A percentile compares a stretch with the other conserved stretches of the same genome.
Evolutionary conservation across 2,113 vertebrate species (phyloP).

Genomic region (Pangasianodon gigas): DNA sequence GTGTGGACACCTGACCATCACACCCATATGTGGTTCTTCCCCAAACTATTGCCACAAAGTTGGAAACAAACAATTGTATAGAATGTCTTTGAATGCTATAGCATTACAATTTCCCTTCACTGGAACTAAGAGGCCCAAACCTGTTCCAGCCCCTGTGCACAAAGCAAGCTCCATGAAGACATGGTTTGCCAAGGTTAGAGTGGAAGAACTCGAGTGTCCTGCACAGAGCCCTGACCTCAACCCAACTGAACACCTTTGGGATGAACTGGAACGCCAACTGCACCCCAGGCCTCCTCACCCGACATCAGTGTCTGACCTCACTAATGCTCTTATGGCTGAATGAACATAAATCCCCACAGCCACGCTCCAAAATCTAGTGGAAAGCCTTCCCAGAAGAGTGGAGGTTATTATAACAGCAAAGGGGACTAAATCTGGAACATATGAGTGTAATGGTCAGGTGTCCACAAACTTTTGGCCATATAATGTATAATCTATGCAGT

Average conservation of each 20-base stretch:
- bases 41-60: too few relatives aligned
- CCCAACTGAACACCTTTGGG: too few relatives aligned
- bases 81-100: background rate
- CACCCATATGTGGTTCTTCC: background rate
- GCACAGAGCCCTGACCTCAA: background rate
- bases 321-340: background rate
- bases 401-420: background rate
- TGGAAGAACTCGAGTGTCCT: background rate
- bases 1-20: background rate
- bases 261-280: too few relatives aligned
- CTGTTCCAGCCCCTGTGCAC: background rate
- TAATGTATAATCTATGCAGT: background rate
- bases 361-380: background rate
- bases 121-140: background rate
- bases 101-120: background rate
- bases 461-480: background rate
- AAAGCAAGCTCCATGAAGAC: background rate
- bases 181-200: background rate
- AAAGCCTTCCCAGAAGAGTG: background rate
- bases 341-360: background rate
- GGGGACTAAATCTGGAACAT: background rate
- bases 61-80: background rate
- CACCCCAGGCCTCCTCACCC: background rate
- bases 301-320: background rate
- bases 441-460: background rate